Percentiles rank a stretch among this genome's conserved stretches.
Conservation (phyloP, 2,797 vertebrate genomes). For the Platalea minor region DNA sequence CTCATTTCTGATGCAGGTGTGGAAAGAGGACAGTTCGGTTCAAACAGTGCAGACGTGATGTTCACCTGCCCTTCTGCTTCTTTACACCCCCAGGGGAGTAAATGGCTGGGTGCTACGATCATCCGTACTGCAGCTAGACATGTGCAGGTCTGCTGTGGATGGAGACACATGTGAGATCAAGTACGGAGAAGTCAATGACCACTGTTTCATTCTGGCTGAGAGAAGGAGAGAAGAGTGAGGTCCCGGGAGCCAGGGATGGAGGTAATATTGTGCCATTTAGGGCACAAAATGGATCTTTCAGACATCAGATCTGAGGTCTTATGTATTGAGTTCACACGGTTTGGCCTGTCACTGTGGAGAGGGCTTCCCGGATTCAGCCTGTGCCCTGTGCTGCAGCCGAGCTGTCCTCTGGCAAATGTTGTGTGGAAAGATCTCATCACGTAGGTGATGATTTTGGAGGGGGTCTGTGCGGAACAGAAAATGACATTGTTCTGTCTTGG, state of each 20-base stretch:
- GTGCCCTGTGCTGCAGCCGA: background rate
- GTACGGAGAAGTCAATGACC: background rate
- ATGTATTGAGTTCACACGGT: rapidly evolving
- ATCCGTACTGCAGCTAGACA: background rate
- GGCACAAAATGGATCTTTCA: background rate
- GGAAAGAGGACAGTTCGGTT: background rate
- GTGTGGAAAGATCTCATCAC: background rate
- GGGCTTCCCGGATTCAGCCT: background rate
- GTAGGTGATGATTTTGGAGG: rapidly evolving
- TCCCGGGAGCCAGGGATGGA: background rate
- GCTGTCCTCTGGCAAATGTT: background rate
- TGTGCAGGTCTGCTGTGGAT: background rate
- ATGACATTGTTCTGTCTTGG: background rate
- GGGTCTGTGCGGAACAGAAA: background rate
- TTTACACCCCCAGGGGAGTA: background rate
- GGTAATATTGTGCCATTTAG: background rate
- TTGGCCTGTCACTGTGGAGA: background rate
- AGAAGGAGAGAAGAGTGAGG: background rate
- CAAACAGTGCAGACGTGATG: background rate
- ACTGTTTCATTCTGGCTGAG: background rate
- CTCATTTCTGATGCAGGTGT: background rate
- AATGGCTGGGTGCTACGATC: background rate
- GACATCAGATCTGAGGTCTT: background rate
- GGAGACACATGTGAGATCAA: rapidly evolving
- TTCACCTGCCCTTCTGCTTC: background rate